A percentile compares a stretch with the other conserved stretches of the same genome.
Conservation (phyloP, 2,113 vertebrate genomes). For the Stigmatopora nigra region DNA sequence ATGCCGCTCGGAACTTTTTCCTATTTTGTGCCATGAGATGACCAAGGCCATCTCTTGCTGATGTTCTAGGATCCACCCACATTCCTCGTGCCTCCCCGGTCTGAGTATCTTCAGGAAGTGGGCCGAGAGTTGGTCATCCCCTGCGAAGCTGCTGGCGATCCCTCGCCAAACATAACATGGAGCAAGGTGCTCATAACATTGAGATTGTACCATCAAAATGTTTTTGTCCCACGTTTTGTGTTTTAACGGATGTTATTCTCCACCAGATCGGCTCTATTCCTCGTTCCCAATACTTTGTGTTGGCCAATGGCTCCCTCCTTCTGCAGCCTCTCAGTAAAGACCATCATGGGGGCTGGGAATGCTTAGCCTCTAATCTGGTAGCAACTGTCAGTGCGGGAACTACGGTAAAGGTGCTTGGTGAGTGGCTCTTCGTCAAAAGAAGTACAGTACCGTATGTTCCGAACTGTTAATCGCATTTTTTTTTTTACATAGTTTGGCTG, state of each 20-base stretch:
- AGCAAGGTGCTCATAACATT: slow-evolving; percentile 70
- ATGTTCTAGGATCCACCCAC: slow-evolving; percentile 78
- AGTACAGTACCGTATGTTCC: not conserved
- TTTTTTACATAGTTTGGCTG: too few relatives aligned
- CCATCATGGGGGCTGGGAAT: slow-evolving; percentile 87
- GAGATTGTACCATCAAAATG: not conserved
- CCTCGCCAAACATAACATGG: slow-evolving; percentile 80
- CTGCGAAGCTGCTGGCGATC: slow-evolving; percentile 78
- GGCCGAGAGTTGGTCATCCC: slow-evolving; percentile 85
- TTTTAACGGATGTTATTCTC: not conserved
- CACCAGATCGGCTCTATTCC: slow-evolving; percentile 66
- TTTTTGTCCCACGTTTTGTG: not conserved
- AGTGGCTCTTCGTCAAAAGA: slow-evolving; percentile 30
- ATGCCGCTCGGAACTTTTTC: slow-evolving; percentile 5
- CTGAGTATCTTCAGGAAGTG: slow-evolving; percentile 90
- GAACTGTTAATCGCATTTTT: too few relatives aligned
- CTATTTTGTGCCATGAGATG: not conserved
- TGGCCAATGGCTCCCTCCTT: slow-evolving; percentile 79
- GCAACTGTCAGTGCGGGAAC: slow-evolving; percentile 75
- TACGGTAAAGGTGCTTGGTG: slow-evolving; percentile 81
- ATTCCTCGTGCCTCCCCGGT: slow-evolving; percentile 74
- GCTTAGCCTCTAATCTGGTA: slow-evolving; percentile 79
- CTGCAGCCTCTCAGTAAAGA: slow-evolving; percentile 80
- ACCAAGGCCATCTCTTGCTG: not conserved
- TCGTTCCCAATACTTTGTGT: slow-evolving; percentile 64